Conservation (phyloP, 2,888 invertebrate genomes). For the Tiliacea citrago region DNA sequence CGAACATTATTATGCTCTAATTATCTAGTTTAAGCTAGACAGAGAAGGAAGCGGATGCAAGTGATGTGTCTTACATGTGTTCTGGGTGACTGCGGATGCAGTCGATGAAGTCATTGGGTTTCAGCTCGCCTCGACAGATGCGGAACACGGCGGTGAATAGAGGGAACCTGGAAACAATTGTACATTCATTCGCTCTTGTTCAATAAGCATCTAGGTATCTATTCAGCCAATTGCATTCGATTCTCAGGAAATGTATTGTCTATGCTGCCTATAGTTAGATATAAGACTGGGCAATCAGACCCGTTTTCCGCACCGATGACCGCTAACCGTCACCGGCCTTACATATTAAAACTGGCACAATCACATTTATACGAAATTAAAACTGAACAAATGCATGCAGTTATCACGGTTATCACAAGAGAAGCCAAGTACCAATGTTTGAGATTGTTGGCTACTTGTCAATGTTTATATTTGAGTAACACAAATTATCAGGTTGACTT, state of each 20-base stretch:
- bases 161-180: conserved; percentile 94
- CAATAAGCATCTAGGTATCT: conserved; percentile 7
- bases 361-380: conserved; percentile 38
- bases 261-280: neutral
- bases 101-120: conserved; percentile 95
- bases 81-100: conserved; percentile 98
- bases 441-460: conserved; percentile 58
- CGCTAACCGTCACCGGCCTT: conserved; percentile 23
- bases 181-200: conserved; percentile 41
- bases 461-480: conserved; percentile 52
- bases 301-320: conserved; percentile 31
- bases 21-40: conserved; percentile 70
- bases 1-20: conserved; percentile 69
- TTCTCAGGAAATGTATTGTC: conserved; percentile 4
- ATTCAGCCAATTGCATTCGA: neutral
- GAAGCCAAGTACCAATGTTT: conserved; percentile 51
- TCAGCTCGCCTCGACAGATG: conserved; percentile 96
- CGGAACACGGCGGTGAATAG: conserved; percentile 98
- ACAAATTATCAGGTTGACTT: conserved; percentile 47
- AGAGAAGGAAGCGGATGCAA: conserved; percentile 74
- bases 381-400: conserved; percentile 31
- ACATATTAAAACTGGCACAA: conserved; percentile 15
- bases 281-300: conserved; percentile 4
- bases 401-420: conserved; percentile 46
- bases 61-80: conserved; percentile 95